Conservation (phyloP, 2,113 vertebrate genomes). For the Panthera leo region DNA sequence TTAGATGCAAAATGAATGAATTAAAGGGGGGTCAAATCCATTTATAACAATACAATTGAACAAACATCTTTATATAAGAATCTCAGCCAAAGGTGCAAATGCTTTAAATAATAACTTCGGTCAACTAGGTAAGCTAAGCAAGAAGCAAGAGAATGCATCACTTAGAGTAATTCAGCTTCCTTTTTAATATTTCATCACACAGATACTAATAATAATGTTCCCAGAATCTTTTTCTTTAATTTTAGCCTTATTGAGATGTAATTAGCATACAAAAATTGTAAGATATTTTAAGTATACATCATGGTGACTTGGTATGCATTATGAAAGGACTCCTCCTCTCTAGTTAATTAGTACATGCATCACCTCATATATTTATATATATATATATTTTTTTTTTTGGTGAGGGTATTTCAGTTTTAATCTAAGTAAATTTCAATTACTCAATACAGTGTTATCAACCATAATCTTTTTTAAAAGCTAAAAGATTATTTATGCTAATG, state of each 20-base stretch:
- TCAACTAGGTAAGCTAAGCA: background rate
- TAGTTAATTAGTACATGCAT: background rate
- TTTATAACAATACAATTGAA: background rate
- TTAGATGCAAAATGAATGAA: background rate
- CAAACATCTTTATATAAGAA: background rate
- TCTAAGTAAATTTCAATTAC: background rate
- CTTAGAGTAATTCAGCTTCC: slow-evolving; percentile 15
- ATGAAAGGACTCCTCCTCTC: background rate
- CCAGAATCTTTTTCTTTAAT: background rate
- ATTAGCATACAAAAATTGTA: background rate
- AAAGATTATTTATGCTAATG: slow-evolving; percentile 7
- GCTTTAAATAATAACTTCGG: slow-evolving; percentile 5
- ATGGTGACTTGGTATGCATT: background rate
- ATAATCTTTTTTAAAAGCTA: background rate
- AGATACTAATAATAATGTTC: background rate
- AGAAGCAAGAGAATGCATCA: background rate
- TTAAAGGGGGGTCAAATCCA: background rate
- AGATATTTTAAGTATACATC: background rate
- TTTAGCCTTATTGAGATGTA: background rate
- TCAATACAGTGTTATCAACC: background rate
- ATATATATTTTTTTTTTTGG: background rate
- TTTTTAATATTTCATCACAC: background rate
- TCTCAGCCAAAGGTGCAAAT: background rate
- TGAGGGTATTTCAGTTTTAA: background rate
- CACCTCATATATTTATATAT: background rate